A percentile compares a stretch with the other conserved stretches of the same genome.
Conservation (phyloP, 2,888 invertebrate genomes). For the Bhutanitis thaidina region DNA sequence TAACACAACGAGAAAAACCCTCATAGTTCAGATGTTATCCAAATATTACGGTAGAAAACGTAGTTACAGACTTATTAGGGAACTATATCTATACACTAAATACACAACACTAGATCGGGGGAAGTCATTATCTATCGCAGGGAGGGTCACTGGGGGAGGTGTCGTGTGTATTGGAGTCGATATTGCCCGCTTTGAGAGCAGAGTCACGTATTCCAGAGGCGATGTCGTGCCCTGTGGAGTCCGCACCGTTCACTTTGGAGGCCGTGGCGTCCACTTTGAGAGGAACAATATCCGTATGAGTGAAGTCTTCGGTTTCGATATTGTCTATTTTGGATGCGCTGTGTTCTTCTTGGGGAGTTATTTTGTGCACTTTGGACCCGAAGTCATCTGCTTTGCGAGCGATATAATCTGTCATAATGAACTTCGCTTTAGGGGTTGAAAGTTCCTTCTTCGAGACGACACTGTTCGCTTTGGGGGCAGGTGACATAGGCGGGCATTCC, state of each 20-base stretch:
- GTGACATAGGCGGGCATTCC: slow-evolving; percentile 39
- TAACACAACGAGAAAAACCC: too few relatives aligned
- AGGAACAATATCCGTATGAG: too few relatives aligned
- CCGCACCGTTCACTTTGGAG: too few relatives aligned
- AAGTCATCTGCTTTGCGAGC: not conserved
- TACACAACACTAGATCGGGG: not conserved
- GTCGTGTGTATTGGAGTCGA: not conserved
- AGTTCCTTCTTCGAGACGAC: not conserved
- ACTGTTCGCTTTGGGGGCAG: slow-evolving; percentile 5
- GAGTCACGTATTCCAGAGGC: not conserved
- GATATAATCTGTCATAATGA: not conserved
- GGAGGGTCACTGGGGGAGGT: not conserved
- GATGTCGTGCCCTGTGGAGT: not conserved
- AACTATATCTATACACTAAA: slow-evolving; percentile 1
- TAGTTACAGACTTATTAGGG: not conserved
- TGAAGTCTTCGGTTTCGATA: not conserved
- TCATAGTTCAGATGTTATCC: not conserved
- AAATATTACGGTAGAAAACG: not conserved
- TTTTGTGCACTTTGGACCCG: not conserved
- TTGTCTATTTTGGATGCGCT: not conserved
- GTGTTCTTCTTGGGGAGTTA: not conserved
- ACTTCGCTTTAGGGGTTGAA: not conserved
- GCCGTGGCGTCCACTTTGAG: too few relatives aligned
- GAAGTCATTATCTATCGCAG: not conserved
- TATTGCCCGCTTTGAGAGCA: not conserved